phyloP scores from a whole-genome alignment of 1,140 invertebrate species.

The Eueides isabella region DNA sequence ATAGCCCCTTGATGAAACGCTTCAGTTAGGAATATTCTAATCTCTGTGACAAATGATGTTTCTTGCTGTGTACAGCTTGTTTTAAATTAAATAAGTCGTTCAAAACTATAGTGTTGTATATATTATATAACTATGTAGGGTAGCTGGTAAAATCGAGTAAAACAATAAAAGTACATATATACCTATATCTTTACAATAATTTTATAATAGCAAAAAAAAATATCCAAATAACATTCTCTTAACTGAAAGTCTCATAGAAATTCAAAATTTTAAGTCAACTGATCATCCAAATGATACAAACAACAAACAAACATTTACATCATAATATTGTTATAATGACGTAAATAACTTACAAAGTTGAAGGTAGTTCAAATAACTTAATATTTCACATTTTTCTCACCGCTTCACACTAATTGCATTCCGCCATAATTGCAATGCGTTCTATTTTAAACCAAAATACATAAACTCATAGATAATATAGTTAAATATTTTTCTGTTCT shows the following conservation, averaged over 20 bases:
- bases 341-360: neutral
- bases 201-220: too few relatives aligned
- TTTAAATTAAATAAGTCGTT: neutral
- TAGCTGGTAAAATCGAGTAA: neutral
- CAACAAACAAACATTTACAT: neutral
- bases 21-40: constrained; percentile 3
- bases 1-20: constrained; percentile 16
- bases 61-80: neutral
- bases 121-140: neutral
- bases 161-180: too few relatives aligned
- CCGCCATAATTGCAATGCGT: constrained; percentile 4
- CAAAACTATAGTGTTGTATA: neutral
- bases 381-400: constrained; percentile 13
- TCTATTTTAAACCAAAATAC: constrained; percentile 1
- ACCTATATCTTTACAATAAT: too few relatives aligned
- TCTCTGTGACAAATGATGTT: constrained; percentile 6
- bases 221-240: too few relatives aligned
- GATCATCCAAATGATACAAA: neutral
- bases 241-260: too few relatives aligned
- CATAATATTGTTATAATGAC: neutral
- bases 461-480: constrained; percentile 1
- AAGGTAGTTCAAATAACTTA: constrained; percentile 8
- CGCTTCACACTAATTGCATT: neutral
- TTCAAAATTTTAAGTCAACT: neutral
- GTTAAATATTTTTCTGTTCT: constrained; percentile 34